Evolutionary conservation across 2,888 invertebrate species (phyloP).

Genomic region (Andrena fulva): DNA sequence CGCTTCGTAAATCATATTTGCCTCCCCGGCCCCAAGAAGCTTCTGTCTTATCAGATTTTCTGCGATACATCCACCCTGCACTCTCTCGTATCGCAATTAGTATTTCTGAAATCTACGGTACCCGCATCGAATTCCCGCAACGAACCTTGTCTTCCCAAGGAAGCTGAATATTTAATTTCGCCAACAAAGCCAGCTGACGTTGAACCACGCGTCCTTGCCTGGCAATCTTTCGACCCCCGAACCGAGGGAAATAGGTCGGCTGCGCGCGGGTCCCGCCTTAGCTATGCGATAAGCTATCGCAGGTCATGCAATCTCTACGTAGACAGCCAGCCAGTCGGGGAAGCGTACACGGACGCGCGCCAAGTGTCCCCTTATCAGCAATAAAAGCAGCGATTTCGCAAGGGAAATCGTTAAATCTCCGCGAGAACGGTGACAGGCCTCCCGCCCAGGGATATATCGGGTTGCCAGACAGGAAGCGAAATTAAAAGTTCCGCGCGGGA

Average conservation of each 20-base stretch:
- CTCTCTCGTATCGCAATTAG: background rate
- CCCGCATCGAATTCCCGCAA: background rate
- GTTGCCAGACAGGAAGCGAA: background rate
- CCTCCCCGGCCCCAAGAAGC: background rate
- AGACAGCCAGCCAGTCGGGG: constrained; percentile 14
- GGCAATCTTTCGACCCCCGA: constrained; percentile 46
- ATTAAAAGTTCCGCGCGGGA: constrained; percentile 11
- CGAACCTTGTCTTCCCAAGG: background rate
- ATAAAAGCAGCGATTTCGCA: constrained; percentile 13
- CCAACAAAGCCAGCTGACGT: background rate
- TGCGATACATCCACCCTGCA: background rate
- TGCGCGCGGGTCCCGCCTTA: constrained; percentile 19
- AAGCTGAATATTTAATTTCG: constrained; percentile 1
- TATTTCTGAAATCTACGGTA: background rate
- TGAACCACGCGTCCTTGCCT: constrained; percentile 16
- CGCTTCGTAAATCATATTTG: background rate
- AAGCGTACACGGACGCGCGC: constrained; percentile 15
- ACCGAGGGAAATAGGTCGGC: constrained; percentile 61
- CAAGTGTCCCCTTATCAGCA: constrained; percentile 33
- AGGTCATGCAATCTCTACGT: constrained; percentile 41
- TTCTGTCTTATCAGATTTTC: background rate
- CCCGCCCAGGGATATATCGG: background rate
- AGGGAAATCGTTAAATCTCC: constrained; percentile 14
- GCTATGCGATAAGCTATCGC: constrained; percentile 58
- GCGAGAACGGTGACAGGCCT: background rate